A percentile compares a stretch with the other conserved stretches of the same genome.
Conservation (phyloP, 2,113 vertebrate species). For the Talpa occidentalis region DNA sequence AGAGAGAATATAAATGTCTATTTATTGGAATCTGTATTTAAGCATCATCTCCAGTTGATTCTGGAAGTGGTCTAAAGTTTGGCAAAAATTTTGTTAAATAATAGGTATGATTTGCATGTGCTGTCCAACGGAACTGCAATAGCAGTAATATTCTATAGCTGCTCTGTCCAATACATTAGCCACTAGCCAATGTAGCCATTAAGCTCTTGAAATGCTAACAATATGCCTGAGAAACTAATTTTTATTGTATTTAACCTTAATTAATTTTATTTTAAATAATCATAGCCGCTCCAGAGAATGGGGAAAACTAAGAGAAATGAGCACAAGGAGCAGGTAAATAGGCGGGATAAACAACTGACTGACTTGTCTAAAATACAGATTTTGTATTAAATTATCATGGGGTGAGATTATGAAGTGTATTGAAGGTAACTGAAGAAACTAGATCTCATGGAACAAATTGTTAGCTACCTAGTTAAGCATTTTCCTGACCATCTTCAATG, state of each 20-base stretch:
- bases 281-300: neutral
- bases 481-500: neutral
- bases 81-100: neutral
- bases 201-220: neutral
- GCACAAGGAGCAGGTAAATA: no score
- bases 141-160: neutral
- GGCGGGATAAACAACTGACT: neutral
- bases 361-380: neutral
- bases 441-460: neutral
- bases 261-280: constrained; percentile 17
- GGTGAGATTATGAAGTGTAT: neutral
- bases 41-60: neutral
- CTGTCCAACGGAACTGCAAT: neutral
- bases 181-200: neutral
- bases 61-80: neutral
- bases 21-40: neutral
- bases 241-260: constrained; percentile 39
- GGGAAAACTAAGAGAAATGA: no score
- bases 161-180: neutral
- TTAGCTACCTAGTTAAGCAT: neutral
- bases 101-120: neutral
- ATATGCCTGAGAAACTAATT: neutral
- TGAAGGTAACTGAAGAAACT: neutral
- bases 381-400: neutral
- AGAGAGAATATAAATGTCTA: neutral